Conservation (phyloP, 2,888 invertebrate species). For the Neoitamus cyanurus region DNA sequence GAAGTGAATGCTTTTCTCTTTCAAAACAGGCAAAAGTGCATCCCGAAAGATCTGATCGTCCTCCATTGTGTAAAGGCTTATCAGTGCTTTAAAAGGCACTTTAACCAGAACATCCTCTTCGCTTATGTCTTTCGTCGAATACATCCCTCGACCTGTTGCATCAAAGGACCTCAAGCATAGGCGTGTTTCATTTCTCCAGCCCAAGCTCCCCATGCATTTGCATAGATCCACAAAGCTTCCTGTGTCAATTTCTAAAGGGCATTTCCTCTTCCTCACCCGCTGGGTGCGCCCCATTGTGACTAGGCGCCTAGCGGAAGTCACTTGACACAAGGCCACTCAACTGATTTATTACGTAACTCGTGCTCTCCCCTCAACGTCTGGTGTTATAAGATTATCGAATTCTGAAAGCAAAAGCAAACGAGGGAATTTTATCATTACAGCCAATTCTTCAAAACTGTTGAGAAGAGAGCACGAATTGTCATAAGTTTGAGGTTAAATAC, state of each 20-base stretch:
- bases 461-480: conserved; percentile 31
- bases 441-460: not conserved
- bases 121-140: conserved; percentile 70
- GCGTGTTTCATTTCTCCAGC: conserved; percentile 71
- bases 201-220: conserved; percentile 60
- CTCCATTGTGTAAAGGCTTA: conserved; percentile 71
- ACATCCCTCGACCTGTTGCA: conserved; percentile 80
- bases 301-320: not conserved
- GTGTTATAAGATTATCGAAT: not conserved
- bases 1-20: conserved; percentile 68
- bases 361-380: conserved; percentile 33
- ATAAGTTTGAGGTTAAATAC: conserved; percentile 4
- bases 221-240: not conserved
- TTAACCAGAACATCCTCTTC: conserved; percentile 72
- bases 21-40: conserved; percentile 60
- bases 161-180: conserved; percentile 72
- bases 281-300: conserved; percentile 45
- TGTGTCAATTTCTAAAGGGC: not conserved
- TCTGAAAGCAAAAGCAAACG: not conserved
- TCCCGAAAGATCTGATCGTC: conserved; percentile 69
- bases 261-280: conserved; percentile 12
- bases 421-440: not conserved
- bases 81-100: conserved; percentile 71
- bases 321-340: not conserved
- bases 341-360: conserved; percentile 23